Base-by-base conservation (phyloP, 2,113 vertebrate species). In the Xiphorhynchus elegans region DNA sequence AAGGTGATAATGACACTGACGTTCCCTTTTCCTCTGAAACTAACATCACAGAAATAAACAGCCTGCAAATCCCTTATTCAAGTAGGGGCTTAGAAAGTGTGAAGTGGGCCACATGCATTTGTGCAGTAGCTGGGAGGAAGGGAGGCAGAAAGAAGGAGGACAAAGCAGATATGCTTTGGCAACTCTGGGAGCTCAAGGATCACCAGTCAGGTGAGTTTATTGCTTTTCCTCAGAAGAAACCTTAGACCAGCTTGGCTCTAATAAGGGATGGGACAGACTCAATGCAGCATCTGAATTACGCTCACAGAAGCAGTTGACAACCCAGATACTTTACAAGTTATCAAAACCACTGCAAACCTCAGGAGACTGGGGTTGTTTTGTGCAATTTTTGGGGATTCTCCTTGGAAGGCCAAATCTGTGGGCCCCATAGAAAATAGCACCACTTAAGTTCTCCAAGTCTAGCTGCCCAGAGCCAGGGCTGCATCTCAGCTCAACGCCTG, bases 31-130 rank as follows among this genome's bases (percentile, higher is more conserved):
- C 5, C 64, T n/a, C 55, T 59, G 85, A 85, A 91, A 82, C 14
- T 28, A 88, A 63, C 1, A 2, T 81, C 72, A 91, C 37, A 66
- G 68, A 74, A 93, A 89, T 76, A 84, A 95, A 84, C 2, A 31
- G 46, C 18, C 72, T 89, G 80, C 52, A 93, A 87, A 93, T 73
- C 82, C 67, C 46, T 15, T 77, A 58, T 94, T 96, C 96, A 60
- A 7, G 24, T 66, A 86, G 70, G 40, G 6, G 23, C 64, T 93
- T 79, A 66, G 29, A 55, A 93, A 52, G 46, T 70, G 59, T 49
- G 63, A 89, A 56, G 39, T n/a, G 44, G 86, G 53, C 73, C 70
- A 74, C 53, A 25, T 21, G 56, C 55, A 42, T 74, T 49, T 53
- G 31, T 67, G 81, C 84, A 56, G 33, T 63, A 79, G 78, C 21